Evolutionary conservation across 1,140 invertebrate species (phyloP), one percentile per base, ranked within the genome.

Genomic region (Dolichoris vasculosae): DNA sequence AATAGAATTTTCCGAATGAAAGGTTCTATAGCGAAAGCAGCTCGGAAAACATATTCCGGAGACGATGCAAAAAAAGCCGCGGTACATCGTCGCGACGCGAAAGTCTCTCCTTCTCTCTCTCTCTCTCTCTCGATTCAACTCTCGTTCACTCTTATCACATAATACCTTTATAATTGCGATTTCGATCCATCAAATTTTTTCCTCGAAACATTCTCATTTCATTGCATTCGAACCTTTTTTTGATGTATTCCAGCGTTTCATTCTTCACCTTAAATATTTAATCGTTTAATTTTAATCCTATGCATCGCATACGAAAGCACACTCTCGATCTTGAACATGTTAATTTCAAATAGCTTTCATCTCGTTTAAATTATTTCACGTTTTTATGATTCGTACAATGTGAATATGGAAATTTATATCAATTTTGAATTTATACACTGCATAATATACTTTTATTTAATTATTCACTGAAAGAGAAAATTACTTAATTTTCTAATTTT

Each of bases 1-100:
- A 82, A 86, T 86, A 63, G 71, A 86, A 82, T 82, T 82, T 86
- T 86, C 80, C 84, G 80, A 86, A 77, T 82, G 84, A 69, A 86
- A 79, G 78, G 63, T 35, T 67, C n/a, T 30, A 26, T 11, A 26
- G 75, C 32, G 55, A 30, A 40, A 48, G 30, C 38, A 15, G 35
- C 48, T 23, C 4, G 43, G 43, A 20, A 43, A 77, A 38, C 35
- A 83, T 59, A 55, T 73, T 35, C 46, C 20, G 30, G 26, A 35
- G 13, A 48, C 23, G 11, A 63, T 32, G 51, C 59, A 26, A 64
- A 64, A n/a, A n/a, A 67, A 9, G 30, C 43, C 51, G 30, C 46
- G 46, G 76, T 13, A 0, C 76, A n/a, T 59, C 75, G 26, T 15
- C 30, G 26, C 46, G 0, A 35, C 13, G 46, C 9, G 2, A 15